Conservation (phyloP, 2,797 vertebrate species). For the Streptopelia turtur region DNA sequence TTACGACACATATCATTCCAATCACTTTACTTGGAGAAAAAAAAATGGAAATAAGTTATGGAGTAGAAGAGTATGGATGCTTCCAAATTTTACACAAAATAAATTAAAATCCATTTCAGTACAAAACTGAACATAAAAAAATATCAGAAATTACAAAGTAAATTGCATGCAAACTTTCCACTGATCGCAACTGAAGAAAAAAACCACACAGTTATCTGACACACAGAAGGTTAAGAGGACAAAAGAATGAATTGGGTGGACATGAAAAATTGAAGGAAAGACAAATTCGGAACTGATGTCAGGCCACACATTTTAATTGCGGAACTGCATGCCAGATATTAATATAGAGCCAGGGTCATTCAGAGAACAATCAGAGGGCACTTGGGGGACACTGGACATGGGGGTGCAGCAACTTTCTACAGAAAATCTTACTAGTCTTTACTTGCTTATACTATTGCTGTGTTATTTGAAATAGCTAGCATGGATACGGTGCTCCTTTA, state of each 20-base stretch:
- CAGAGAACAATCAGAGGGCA: conserved; percentile 46
- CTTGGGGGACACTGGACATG: conserved; percentile 3
- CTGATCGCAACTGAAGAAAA: background rate
- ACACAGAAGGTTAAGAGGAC: conserved; percentile 48
- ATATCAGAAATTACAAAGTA: background rate
- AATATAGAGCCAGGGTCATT: conserved; percentile 19
- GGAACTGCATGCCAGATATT: conserved; percentile 60
- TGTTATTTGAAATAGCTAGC: background rate
- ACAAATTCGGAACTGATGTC: conserved; percentile 71
- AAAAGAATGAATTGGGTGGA: conserved; percentile 52
- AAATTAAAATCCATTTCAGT: background rate
- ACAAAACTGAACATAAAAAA: background rate
- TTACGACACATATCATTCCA: background rate
- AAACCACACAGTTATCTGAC: background rate
- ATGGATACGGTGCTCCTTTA: background rate
- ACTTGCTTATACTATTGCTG: background rate
- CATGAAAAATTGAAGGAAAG: conserved; percentile 67
- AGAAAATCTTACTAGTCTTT: background rate
- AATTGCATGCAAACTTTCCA: background rate
- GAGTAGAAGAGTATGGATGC: background rate
- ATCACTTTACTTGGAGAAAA: background rate
- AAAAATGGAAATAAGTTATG: background rate
- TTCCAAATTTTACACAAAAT: background rate
- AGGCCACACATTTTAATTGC: conserved; percentile 64
- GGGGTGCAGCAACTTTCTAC: background rate